Percentiles rank a stretch among this genome's conserved stretches.
These are phyloP conservation scores for Octodon degus DNA, from an alignment of 2,113 vertebrate genomes.

Conservation along the genomic window DNA sequence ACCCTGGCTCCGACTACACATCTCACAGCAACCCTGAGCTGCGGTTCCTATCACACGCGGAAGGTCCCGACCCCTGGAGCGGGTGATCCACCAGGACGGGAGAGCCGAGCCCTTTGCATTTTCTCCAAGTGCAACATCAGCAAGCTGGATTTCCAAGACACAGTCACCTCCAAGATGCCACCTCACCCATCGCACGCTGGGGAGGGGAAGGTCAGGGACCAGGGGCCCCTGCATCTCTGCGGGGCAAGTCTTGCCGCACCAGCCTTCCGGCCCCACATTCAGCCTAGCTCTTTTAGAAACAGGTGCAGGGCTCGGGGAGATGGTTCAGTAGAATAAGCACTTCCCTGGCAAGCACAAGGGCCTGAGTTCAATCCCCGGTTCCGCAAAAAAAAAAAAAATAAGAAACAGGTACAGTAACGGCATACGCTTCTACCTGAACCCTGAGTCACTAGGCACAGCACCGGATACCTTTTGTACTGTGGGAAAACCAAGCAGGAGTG, in stretches of 20 bases:
- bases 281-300: not conserved
- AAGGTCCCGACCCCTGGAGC: not conserved
- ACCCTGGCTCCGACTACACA: not conserved
- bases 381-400: too few relatives aligned
- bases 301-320: not conserved
- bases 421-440: not conserved
- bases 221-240: not conserved
- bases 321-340: too few relatives aligned
- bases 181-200: not conserved
- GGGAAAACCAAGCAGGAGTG: not conserved
- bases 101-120: not conserved
- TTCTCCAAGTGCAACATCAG: not conserved
- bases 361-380: too few relatives aligned
- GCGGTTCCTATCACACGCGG: not conserved
- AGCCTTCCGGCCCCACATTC: not conserved
- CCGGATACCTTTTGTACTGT: not conserved
- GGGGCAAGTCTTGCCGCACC: not conserved
- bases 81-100: too few relatives aligned
- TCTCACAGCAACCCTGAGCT: not conserved
- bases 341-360: too few relatives aligned
- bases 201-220: too few relatives aligned
- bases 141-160: not conserved
- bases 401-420: not conserved
- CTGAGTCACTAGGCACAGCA: not conserved
- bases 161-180: not conserved